Evolutionary conservation across 2,113 vertebrate species (phyloP).

Genomic region (Zapus hudsonius): DNA sequence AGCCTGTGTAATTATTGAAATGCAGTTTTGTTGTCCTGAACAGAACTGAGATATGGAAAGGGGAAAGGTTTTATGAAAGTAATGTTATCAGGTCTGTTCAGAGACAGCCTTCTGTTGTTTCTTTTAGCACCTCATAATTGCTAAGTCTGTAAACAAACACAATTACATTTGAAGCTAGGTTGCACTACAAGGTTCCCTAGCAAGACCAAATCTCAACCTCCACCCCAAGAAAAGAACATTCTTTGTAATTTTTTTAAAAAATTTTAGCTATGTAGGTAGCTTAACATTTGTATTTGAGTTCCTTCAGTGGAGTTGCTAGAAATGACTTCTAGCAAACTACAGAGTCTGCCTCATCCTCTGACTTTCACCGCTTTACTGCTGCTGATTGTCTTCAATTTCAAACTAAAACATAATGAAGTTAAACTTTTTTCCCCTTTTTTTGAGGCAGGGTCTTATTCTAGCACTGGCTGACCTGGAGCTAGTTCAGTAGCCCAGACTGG

Average conservation of each 20-base stretch:
- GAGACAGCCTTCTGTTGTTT: slow-evolving; percentile 54
- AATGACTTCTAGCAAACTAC: slow-evolving; percentile 9
- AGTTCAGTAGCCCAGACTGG: too few relatives aligned
- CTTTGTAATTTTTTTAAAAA: slow-evolving; percentile 26
- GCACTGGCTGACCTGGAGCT: too few relatives aligned
- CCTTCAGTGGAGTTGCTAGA: slow-evolving; percentile 45
- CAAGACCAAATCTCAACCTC: neutral
- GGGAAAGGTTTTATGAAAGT: slow-evolving; percentile 15
- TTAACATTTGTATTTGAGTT: slow-evolving; percentile 44
- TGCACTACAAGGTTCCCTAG: neutral
- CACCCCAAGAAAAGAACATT: neutral
- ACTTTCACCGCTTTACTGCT: slow-evolving; percentile 41
- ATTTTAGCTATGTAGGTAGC: slow-evolving; percentile 14
- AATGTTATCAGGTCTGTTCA: slow-evolving; percentile 44
- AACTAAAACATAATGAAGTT: slow-evolving; percentile 37
- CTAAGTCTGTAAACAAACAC: slow-evolving; percentile 53
- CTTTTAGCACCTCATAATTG: slow-evolving; percentile 49
- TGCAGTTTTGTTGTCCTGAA: slow-evolving; percentile 12
- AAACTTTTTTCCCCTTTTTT: too few relatives aligned
- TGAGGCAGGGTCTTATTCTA: too few relatives aligned
- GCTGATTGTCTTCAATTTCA: slow-evolving; percentile 43
- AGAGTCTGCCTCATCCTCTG: slow-evolving; percentile 28
- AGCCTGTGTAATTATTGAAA: slow-evolving; percentile 6
- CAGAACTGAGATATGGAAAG: slow-evolving; percentile 31
- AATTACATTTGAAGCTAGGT: neutral